Conservation (phyloP, 1,140 invertebrate species). For the Zaprionus camerounensis region DNA sequence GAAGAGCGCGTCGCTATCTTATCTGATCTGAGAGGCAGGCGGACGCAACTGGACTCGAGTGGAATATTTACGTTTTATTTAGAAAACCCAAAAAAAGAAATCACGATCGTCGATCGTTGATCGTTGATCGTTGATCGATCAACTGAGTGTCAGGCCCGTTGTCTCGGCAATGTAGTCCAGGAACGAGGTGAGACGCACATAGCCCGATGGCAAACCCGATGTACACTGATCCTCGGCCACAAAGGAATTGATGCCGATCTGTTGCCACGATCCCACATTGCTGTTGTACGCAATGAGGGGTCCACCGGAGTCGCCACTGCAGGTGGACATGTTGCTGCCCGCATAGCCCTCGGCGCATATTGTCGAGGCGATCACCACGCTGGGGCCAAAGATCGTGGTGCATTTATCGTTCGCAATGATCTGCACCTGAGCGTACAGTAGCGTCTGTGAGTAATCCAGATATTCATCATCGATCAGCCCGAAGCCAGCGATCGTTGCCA, state of each 20-base stretch:
- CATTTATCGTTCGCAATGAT: slow-evolving; percentile 68
- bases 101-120: not conserved
- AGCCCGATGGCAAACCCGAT: slow-evolving; percentile 70
- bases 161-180: slow-evolving; percentile 59
- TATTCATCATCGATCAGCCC: slow-evolving; percentile 73
- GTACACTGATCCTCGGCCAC: slow-evolving; percentile 77
- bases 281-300: slow-evolving; percentile 53
- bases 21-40: not conserved
- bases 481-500: slow-evolving; percentile 64
- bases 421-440: slow-evolving; percentile 69
- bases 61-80: slow-evolving; percentile 41
- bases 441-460: slow-evolving; percentile 59
- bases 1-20: not conserved
- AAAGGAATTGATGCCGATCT: slow-evolving; percentile 82
- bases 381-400: slow-evolving; percentile 34
- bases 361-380: slow-evolving; percentile 57
- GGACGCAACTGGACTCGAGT: slow-evolving; percentile 18
- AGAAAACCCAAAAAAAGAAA: not conserved
- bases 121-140: not conserved
- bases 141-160: slow-evolving; percentile 49
- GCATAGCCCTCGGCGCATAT: slow-evolving; percentile 61
- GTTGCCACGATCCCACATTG: slow-evolving; percentile 42
- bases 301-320: slow-evolving; percentile 78
- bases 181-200: slow-evolving; percentile 73
- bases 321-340: slow-evolving; percentile 72